phyloP scores from a whole-genome alignment of 2,797 vertebrate genomes.

The Oophaga sylvatica region DNA sequence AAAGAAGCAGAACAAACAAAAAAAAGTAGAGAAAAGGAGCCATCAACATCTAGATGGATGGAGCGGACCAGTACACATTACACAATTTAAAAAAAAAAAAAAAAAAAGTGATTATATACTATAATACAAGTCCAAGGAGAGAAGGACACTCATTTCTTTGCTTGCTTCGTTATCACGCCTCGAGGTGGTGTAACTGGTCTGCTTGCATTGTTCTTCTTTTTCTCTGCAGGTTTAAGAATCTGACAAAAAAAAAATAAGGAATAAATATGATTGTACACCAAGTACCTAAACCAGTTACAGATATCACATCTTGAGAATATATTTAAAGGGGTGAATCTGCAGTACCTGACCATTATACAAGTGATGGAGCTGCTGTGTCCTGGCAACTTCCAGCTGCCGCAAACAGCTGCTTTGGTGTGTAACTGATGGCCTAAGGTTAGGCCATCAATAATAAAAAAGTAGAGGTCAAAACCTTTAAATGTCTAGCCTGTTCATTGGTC shows the following conservation, averaged over 20 bases:
- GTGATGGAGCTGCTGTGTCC: no score
- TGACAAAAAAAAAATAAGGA: slow-evolving; percentile 66
- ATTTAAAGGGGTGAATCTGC: no score
- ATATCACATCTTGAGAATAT: neutral
- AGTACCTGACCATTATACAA: no score
- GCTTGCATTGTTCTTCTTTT: slow-evolving; percentile 96
- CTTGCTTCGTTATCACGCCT: slow-evolving; percentile 98
- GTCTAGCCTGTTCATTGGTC: no score
- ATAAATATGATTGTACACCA: neutral
- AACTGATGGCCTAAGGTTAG: no score
- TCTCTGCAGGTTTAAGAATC: slow-evolving; percentile 98
- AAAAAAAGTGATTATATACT: slow-evolving; percentile 77
- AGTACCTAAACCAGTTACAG: neutral
- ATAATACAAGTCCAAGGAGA: slow-evolving; percentile 80
- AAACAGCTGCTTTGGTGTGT: no score
- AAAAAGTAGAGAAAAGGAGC: slow-evolving; percentile 46
- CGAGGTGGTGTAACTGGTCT: slow-evolving; percentile 95
- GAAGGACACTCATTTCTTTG: slow-evolving; percentile 89
- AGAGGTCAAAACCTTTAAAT: no score
- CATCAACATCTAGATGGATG: slow-evolving; percentile 80
- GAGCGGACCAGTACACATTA: slow-evolving; percentile 76
- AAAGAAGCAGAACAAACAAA: slow-evolving; percentile 64
- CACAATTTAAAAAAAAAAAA: slow-evolving; percentile 78
- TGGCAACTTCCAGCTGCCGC: no score
- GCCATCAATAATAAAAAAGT: no score